These are phyloP conservation scores for Thalassoma bifasciatum DNA, from an alignment of 2,113 vertebrate genomes.

Conservation along the genomic window DNA sequence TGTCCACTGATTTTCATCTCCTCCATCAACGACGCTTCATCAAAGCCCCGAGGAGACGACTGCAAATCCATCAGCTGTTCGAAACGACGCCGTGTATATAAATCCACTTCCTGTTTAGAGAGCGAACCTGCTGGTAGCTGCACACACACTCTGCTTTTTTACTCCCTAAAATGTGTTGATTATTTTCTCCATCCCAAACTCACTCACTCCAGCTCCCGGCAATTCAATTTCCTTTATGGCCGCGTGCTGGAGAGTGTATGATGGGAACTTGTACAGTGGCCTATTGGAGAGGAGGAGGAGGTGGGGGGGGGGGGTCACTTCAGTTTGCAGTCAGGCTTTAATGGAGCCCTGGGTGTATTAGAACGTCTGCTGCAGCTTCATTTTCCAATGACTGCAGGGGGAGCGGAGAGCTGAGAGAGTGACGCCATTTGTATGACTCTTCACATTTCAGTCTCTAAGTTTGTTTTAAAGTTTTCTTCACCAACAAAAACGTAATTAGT, in stretches of 20 bases:
- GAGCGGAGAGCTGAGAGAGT: background rate
- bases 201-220: conserved; percentile 27
- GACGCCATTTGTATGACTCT: no score
- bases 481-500: no score
- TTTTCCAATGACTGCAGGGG: conserved; percentile 34
- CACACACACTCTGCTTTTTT: conserved; percentile 15
- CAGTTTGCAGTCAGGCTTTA: conserved; percentile 46
- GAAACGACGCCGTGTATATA: background rate
- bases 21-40: background rate
- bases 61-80: background rate
- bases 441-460: no score
- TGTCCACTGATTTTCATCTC: conserved; percentile 11
- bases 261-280: conserved; percentile 3
- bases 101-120: background rate
- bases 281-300: conserved; percentile 29
- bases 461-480: no score
- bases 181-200: background rate
- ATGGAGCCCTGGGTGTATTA: conserved; percentile 50
- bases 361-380: conserved; percentile 32
- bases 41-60: background rate
- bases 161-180: conserved; percentile 3
- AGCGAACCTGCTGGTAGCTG: background rate
- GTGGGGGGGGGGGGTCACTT: no score
- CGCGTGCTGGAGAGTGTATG: conserved; percentile 15
- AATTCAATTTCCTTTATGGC: conserved; percentile 51